Evolutionary conservation across 2,888 invertebrate genomes (phyloP).

Genomic region (Drosophila macrospina): DNA sequence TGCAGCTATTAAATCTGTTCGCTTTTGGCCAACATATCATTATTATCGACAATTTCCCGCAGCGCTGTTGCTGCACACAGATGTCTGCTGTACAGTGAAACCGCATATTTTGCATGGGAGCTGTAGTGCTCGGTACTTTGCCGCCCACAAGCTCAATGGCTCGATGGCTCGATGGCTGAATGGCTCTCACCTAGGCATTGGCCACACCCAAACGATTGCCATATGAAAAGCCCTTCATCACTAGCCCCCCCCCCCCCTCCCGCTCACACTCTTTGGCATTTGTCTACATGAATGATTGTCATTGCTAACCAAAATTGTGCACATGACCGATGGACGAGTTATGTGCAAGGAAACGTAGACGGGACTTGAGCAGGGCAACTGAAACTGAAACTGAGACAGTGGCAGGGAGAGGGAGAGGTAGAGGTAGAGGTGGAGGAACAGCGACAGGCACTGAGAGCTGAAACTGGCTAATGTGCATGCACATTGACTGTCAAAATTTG

Average conservation of each 20-base stretch:
- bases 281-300: constrained; percentile 72
- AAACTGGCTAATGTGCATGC: constrained; percentile 67
- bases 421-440: neutral
- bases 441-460: constrained; percentile 1
- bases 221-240: constrained; percentile 1
- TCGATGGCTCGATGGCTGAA: too few relatives aligned
- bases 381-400: constrained; percentile 1
- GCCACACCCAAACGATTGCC: constrained; percentile 23
- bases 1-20: constrained; percentile 21
- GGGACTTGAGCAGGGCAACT: constrained; percentile 3
- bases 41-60: constrained; percentile 47
- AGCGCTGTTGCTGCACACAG: constrained; percentile 21
- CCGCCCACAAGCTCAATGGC: constrained; percentile 22
- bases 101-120: constrained; percentile 46
- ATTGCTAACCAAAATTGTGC: constrained; percentile 67
- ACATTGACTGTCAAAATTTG: constrained; percentile 76
- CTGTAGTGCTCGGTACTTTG: constrained; percentile 18
- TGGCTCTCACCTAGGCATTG: constrained; percentile 26
- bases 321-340: constrained; percentile 64
- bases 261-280: neutral
- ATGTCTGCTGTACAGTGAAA: constrained; percentile 37
- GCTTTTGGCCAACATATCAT: constrained; percentile 8
- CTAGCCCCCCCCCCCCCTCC: too few relatives aligned
- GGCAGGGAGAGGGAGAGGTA: too few relatives aligned
- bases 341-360: constrained; percentile 18